Conservation (phyloP, 2,888 invertebrate genomes). For the Arctia plantaginis region DNA sequence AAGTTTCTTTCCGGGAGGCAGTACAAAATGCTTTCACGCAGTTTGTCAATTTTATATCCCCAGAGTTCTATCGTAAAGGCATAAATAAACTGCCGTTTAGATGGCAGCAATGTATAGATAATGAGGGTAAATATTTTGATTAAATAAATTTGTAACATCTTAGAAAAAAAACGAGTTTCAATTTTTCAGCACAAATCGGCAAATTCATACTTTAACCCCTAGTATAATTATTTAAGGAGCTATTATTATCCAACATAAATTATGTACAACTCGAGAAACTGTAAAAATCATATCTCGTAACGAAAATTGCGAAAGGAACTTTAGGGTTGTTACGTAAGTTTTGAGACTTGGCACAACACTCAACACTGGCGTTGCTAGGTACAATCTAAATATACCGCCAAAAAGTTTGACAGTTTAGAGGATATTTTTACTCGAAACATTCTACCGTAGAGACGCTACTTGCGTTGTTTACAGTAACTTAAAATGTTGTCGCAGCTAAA, state of each 20-base stretch:
- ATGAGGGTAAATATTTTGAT: no score
- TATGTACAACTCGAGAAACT: not conserved
- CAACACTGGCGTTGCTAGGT: not conserved
- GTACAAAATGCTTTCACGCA: no score
- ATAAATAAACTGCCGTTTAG: no score
- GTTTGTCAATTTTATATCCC: no score
- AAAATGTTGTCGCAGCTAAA: not conserved
- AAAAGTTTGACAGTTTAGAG: not conserved
- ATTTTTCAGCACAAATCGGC: no score
- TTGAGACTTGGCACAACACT: not conserved
- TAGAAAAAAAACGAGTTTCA: no score
- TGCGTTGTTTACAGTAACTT: not conserved
- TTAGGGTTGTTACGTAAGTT: not conserved
- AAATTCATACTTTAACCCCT: no score
- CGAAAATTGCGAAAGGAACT: not conserved
- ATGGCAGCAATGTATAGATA: no score
- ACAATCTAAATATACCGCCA: not conserved
- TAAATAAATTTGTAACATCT: no score
- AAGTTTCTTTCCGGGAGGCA: no score
- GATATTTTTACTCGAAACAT: not conserved
- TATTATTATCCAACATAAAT: not conserved
- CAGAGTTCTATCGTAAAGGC: no score
- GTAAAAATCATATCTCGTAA: not conserved
- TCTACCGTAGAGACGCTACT: not conserved
- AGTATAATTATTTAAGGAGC: not conserved